Conservation (phyloP, 1,140 invertebrate genomes). For the Camponotus vicinus region DNA sequence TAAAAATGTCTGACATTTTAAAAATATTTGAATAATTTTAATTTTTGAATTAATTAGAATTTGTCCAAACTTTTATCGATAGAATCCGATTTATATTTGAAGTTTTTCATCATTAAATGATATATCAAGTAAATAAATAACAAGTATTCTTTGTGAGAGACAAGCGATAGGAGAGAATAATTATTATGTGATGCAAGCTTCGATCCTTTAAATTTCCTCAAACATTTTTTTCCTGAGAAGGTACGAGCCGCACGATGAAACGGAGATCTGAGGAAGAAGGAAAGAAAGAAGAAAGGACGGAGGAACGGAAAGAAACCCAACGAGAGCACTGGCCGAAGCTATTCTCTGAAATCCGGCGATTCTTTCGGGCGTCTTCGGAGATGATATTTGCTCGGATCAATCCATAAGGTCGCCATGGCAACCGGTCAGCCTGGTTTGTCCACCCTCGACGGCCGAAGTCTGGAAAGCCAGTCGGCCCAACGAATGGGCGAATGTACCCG, state of each 20-base stretch:
- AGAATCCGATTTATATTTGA: background rate
- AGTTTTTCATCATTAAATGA: background rate
- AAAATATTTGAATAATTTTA: background rate
- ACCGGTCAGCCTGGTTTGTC: slow-evolving; percentile 83
- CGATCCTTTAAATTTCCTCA: background rate
- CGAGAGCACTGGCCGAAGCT: slow-evolving; percentile 73
- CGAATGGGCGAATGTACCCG: slow-evolving; percentile 75
- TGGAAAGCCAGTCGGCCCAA: slow-evolving; percentile 74
- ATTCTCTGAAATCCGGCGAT: slow-evolving; percentile 83
- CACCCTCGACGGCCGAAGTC: slow-evolving; percentile 79
- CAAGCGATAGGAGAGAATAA: background rate
- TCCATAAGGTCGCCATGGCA: slow-evolving; percentile 85
- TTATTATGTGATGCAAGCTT: slow-evolving; percentile 6
- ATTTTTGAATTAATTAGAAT: background rate
- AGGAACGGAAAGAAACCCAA: slow-evolving; percentile 65
- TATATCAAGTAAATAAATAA: background rate
- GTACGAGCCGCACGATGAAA: background rate
- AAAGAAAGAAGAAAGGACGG: slow-evolving; percentile 25
- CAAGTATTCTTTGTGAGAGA: background rate
- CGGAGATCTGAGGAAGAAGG: slow-evolving; percentile 9
- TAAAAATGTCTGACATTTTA: background rate
- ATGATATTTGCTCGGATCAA: slow-evolving; percentile 86
- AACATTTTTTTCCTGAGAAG: slow-evolving; percentile 19
- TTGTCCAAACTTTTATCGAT: background rate
- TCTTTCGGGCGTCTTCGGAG: slow-evolving; percentile 84